Conservation (phyloP, 2,888 invertebrate genomes). For the Pristionchus maxplancki region DNA sequence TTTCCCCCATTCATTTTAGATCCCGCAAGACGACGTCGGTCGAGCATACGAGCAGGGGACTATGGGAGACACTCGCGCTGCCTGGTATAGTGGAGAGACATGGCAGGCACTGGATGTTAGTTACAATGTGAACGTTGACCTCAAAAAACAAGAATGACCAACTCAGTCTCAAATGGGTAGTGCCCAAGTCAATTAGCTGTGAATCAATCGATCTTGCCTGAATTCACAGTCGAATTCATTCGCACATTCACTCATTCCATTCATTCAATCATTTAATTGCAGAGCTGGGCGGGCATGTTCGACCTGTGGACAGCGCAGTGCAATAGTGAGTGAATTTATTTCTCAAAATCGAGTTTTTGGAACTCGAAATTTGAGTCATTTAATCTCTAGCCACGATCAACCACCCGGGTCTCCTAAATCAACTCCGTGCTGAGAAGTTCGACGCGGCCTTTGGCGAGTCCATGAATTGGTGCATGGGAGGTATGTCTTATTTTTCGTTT, state of each 20-base stretch:
- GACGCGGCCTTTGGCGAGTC: not conserved
- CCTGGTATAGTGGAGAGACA: not conserved
- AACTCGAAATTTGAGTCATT: no score
- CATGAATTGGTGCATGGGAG: not conserved
- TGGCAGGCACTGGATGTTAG: not conserved
- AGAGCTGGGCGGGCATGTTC: not conserved
- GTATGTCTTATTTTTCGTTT: no score
- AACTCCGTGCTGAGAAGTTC: not conserved
- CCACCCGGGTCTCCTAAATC: not conserved
- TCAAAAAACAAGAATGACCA: no score
- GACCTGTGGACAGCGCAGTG: not conserved
- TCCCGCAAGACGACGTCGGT: not conserved
- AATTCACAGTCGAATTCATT: no score
- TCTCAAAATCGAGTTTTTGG: not conserved
- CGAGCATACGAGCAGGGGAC: not conserved
- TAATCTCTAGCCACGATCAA: not conserved
- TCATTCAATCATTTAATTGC: not conserved
- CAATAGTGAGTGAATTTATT: not conserved
- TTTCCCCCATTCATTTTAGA: no score
- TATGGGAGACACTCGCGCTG: not conserved
- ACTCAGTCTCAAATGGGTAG: no score
- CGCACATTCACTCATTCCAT: not conserved
- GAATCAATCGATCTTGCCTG: no score
- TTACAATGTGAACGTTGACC: constrained; percentile 38
- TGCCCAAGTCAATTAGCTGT: no score